A percentile compares a stretch with the other conserved stretches of the same genome.
Conservation (phyloP, 1,140 invertebrate genomes). For the Meloidogyne chitwoodi region DNA sequence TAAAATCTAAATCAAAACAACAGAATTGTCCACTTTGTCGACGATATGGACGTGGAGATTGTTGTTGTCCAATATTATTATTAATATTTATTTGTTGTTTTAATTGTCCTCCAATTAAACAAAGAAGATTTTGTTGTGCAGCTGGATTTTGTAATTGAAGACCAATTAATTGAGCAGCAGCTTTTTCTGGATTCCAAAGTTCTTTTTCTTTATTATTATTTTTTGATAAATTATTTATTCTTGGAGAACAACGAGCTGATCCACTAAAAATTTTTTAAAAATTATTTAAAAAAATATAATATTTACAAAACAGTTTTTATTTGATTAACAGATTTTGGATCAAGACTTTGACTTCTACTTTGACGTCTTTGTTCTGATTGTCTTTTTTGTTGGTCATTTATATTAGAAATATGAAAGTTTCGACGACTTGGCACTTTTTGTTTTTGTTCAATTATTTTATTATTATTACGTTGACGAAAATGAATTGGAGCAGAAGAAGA, state of each 20-base stretch:
- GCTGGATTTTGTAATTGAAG: slow-evolving; percentile 21
- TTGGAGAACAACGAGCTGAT: slow-evolving; percentile 34
- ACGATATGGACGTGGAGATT: slow-evolving; percentile 13
- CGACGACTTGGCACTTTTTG: background rate
- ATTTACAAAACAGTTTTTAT: background rate
- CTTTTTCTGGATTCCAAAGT: slow-evolving; percentile 41
- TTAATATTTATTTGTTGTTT: background rate
- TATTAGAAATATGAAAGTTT: background rate
- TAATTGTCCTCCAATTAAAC: background rate
- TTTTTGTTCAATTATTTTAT: background rate
- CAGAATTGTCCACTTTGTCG: slow-evolving; percentile 1
- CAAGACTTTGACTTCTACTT: slow-evolving; percentile 23
- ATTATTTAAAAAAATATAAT: background rate
- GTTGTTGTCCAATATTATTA: background rate
- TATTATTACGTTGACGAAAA: background rate
- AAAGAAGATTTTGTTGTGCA: background rate
- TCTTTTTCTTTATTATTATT: background rate
- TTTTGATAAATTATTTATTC: slow-evolving; percentile 23
- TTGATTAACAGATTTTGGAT: slow-evolving; percentile 17
- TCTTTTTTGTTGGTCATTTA: background rate
- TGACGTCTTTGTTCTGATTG: slow-evolving; percentile 11
- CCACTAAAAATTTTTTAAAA: slow-evolving; percentile 39
- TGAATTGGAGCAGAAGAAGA: background rate
- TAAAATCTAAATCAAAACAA: slow-evolving; percentile 13
- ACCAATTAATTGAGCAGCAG: slow-evolving; percentile 19